Percentiles rank a stretch among this genome's conserved stretches.
phyloP scores from a whole-genome alignment of 2,797 vertebrate species.

The Agapornis canus region DNA sequence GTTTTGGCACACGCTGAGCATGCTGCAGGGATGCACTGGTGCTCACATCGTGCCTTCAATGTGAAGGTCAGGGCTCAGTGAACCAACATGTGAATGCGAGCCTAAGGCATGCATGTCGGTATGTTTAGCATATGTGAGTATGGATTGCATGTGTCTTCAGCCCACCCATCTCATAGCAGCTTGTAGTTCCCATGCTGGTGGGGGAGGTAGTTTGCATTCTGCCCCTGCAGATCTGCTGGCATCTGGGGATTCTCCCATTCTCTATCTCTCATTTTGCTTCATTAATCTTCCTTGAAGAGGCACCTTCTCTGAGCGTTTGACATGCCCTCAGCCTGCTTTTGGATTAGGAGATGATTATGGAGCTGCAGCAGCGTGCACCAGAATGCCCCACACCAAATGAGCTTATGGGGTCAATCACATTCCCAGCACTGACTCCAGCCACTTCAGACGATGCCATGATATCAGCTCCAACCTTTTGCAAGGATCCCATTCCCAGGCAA shows the following conservation, averaged over 20 bases:
- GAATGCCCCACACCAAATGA: neutral
- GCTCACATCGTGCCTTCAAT: accelerated
- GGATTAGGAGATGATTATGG: neutral
- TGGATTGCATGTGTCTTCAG: neutral
- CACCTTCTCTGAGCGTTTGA: accelerated
- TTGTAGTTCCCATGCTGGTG: accelerated
- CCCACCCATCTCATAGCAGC: accelerated
- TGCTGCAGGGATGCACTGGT: accelerated
- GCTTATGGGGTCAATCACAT: neutral
- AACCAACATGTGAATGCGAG: accelerated
- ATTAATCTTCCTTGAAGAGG: neutral
- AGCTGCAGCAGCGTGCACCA: accelerated
- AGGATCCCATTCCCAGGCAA: neutral
- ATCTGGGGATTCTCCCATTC: neutral
- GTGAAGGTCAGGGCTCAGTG: neutral
- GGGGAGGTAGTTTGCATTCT: neutral
- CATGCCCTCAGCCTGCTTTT: neutral
- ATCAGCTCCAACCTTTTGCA: neutral
- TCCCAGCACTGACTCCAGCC: neutral
- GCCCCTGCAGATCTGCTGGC: accelerated
- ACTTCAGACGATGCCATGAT: neutral
- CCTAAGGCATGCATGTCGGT: accelerated
- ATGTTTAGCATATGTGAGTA: accelerated
- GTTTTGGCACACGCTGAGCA: accelerated
- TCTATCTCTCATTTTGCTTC: neutral